Conservation (phyloP, 1,140 invertebrate species). For the Drosophila triauraria region DNA sequence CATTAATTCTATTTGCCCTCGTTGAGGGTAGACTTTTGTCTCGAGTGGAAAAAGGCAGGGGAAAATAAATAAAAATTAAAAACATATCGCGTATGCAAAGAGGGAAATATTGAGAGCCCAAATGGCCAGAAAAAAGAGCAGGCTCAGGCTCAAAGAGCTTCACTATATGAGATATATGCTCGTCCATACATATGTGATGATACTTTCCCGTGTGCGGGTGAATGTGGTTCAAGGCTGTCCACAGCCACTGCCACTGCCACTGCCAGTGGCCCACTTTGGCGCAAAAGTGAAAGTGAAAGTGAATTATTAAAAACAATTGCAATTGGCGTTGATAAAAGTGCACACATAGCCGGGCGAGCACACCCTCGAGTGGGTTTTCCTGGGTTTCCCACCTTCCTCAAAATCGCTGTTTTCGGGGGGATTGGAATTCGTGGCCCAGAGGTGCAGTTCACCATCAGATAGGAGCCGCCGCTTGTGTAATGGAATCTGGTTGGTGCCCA, state of each 20-base stretch:
- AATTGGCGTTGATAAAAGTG: conserved; percentile 65
- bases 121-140: background rate
- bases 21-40: conserved; percentile 6
- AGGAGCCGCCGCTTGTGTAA: background rate
- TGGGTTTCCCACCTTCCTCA: background rate
- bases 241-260: conserved; percentile 12
- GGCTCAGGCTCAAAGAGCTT: background rate
- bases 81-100: conserved; percentile 10
- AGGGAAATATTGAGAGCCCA: conserved; percentile 4
- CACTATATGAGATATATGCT: too few relatives aligned
- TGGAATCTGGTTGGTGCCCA: background rate
- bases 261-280: conserved; percentile 19
- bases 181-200: background rate
- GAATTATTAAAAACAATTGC: conserved; percentile 77
- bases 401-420: background rate
- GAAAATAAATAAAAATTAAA: conserved; percentile 31
- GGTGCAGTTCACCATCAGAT: conserved; percentile 2
- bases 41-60: conserved; percentile 38
- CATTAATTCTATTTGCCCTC: conserved; percentile 66
- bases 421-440: background rate
- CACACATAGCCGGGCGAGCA: conserved; percentile 2
- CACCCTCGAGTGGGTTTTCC: background rate
- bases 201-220: background rate
- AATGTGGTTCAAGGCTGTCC: conserved; percentile 61
- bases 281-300: conserved; percentile 71